Base-by-base conservation (phyloP, 2,888 invertebrate genomes). In the Barypeithes pellucidus region DNA sequence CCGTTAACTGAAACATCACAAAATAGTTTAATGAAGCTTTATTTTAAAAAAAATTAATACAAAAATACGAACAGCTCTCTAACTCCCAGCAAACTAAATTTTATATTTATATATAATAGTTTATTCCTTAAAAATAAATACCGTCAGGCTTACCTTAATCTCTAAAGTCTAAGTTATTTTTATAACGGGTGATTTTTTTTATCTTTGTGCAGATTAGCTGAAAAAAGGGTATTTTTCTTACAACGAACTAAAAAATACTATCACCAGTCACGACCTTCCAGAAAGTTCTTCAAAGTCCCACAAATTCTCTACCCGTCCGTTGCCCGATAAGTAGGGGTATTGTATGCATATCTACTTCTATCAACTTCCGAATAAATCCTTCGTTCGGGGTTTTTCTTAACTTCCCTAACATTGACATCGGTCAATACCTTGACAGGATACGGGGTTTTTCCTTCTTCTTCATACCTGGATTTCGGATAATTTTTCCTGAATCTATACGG, bases 331-430 rank as follows among this genome's bases (percentile, higher is more conserved):
- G 76, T 70, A 14, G 68, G 66, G 24, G 78, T 65, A 74, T 81
- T 80, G 65, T 80, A 81, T 43, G 80, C 79, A 78, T 82, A 83
- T 80, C 81, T 80, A 52, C 33, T 73, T 52, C 81, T 79, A 70
- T 84, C 83, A 29, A 81, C 81, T 66, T 85, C 84, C 3, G 85
- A 82, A 79, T 85, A 86, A 80, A 86, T 83, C 76, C 85, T 80
- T 77, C 85, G 81, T 77, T 85, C 86, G 0, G 85, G 85, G 79
- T 82, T 84, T 75, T 85, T 85, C 78, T 85, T 84, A 60, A 84
- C 79, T 76, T 85, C 84, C 43, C 83, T 81, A 60, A 85, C 85
- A 77, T 82, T 85, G 16, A 85, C 82, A 78, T 84, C 84, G 52
- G 84, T 82, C 14, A 83, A 81, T 76, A 85, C 84, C 80, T 84